Evolutionary conservation across 2,113 vertebrate species (phyloP), one percentile per base, ranked within the genome.

Genomic region (Myiagra hebetior): DNA sequence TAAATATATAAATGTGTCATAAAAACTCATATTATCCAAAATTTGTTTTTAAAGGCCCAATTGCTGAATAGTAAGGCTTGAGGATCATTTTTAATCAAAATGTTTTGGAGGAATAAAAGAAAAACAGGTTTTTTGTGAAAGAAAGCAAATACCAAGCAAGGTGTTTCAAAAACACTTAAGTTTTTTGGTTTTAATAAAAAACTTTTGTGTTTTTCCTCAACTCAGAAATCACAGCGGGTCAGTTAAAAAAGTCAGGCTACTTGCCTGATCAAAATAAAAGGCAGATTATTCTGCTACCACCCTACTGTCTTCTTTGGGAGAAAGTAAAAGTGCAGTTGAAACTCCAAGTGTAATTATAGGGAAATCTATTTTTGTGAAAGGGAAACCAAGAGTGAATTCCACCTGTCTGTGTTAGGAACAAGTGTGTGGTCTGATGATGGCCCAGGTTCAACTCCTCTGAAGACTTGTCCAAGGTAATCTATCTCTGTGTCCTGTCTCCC

Each of bases 1-100:
- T 72, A 94, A 95, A 96, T 94, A 97, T 74, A 93, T 93, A 93
- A 85, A 79, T 73, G 30, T 30, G 19, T 42, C 86, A 39, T 52
- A 77, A 95, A 91, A 90, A 74, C 59, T 92, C 79, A 0, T 52
- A 74, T 86, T 80, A 93, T 70, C 55, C 73, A 31, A 91, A 90
- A 93, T 53, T 84, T 96, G 41, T 84, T 96, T 95, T 90, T 80
- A 63, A 81, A 95, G 72, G 55, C 30, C 68, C 27, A 30, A 3
- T 11, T 80, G 46, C 56, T 93, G 87, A 91, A 91, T 60, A 91
- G 57, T 60, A 87, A 90, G 55, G 22, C 52, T 87, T 69, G 42
- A 93, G 33, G 67, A 42, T 85, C 63, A n/a, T 49, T 59, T 96
- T 95, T 90, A 67, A 80, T 74, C 27, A 44, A 50, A 73, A 24